phyloP scores from a whole-genome alignment of 1,140 invertebrate species.

The Zaprionus taronus region DNA sequence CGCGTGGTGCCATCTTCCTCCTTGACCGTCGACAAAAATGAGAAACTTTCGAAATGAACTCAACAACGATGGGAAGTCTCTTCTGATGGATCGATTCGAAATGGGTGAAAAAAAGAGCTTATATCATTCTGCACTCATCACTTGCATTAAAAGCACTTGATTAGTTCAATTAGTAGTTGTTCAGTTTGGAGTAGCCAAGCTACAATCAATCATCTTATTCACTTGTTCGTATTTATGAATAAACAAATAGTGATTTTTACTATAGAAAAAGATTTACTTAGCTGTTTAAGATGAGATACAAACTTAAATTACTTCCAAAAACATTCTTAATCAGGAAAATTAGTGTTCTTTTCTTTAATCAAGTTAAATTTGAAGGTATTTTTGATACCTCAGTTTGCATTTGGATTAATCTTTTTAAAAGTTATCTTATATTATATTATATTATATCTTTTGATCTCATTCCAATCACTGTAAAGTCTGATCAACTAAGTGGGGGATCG shows the following conservation, averaged over 20 bases:
- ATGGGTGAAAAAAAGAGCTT: background rate
- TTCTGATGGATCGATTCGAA: background rate
- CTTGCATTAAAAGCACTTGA: constrained; percentile 4
- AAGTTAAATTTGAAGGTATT: background rate
- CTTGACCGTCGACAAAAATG: background rate
- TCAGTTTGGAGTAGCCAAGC: background rate
- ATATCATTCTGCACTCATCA: constrained; percentile 8
- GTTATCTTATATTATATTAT: background rate
- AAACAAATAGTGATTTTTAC: background rate
- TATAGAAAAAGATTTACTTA: no score
- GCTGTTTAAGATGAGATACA: no score
- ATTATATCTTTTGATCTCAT: background rate
- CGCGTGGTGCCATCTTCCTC: background rate
- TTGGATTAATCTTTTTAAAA: background rate
- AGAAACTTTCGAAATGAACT: background rate
- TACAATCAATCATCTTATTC: background rate
- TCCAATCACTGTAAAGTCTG: background rate
- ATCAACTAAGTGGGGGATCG: background rate
- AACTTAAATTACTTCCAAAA: no score
- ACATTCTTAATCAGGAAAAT: no score
- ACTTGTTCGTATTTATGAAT: background rate
- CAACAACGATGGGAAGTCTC: background rate
- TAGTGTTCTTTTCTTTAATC: no score
- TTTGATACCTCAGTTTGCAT: background rate
- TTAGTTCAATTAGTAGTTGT: constrained; percentile 1